phyloP scores from a whole-genome alignment of 2,797 vertebrate species.

The Clamator glandarius region DNA sequence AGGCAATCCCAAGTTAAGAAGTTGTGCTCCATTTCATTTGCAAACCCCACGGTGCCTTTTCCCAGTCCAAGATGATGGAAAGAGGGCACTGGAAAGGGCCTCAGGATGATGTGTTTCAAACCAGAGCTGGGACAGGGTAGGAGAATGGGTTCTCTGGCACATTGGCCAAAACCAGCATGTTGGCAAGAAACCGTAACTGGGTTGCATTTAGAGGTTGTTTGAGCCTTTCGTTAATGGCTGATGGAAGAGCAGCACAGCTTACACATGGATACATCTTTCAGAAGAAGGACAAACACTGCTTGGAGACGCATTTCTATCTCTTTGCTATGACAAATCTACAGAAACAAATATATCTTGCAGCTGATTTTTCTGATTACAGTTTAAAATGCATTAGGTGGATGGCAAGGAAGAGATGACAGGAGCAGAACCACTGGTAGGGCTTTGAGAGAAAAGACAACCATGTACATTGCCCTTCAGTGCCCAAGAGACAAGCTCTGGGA shows the following conservation, averaged over 20 bases:
- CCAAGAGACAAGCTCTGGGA: neutral
- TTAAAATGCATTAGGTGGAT: neutral
- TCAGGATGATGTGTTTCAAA: neutral
- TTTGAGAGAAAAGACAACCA: neutral
- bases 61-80: neutral
- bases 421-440: accelerated
- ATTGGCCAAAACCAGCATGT: accelerated
- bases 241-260: neutral
- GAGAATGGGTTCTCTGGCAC: neutral
- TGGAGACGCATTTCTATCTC: neutral
- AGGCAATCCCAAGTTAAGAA: neutral
- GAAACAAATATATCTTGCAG: neutral
- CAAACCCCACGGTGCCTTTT: accelerated
- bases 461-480: accelerated
- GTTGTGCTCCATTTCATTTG: neutral
- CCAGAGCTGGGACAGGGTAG: neutral
- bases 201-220: neutral
- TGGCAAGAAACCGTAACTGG: accelerated
- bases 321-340: neutral
- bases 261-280: neutral
- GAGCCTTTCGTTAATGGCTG: neutral
- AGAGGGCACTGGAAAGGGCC: neutral
- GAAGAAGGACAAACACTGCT: neutral
- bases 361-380: neutral
- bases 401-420: neutral